Evolutionary conservation across 1,140 invertebrate genomes (phyloP), one percentile per base, ranked within the genome.

Genomic region (Bombus confusus): DNA sequence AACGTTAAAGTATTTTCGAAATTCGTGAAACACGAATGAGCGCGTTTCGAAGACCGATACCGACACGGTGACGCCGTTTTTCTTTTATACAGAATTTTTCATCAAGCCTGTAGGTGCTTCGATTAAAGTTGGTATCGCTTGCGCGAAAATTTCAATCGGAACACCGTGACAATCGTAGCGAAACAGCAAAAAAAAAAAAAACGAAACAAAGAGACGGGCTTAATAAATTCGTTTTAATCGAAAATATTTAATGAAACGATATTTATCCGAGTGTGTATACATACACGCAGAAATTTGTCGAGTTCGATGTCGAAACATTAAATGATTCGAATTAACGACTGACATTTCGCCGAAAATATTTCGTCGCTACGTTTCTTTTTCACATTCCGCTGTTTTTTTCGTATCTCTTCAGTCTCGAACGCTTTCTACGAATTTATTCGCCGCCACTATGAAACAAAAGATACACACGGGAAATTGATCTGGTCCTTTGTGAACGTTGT

Each of bases 161-260:
- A 22, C 37, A 18, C 43, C 39, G 37, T 31, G 37, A 41, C 52
- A 39, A n/a, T 9, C 25, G 8, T 64, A 62, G 28, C 52, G 37
- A 64, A 39, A 41, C 52, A 41, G 13, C 75, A 34, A 52, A 75
- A 34, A 52, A 31, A 13, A n/a, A 6, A 52, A 52, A 34, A 52
- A 31, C 25, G 39, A 6, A 52, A 52, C 10, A 75, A 74, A 74
- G 43, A 31, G 6, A 28, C 5, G 4, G 25, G 25, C 25, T 41
- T 77, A 22, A 77, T 77, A 41, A 41, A 77, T 41, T 64, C 37
- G 57, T 77, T 77, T 77, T 37, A 31, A n/a, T 28, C 12, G 57
- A 12, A 39, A 77, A 39, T 62, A 37, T 76, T 76, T 62, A 62
- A 62, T 62, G 34, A 76, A 62, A 59, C 28, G 22, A 13, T 8